Base-by-base conservation (phyloP, 2,888 invertebrate species). In the Drosophila peninsularis region DNA sequence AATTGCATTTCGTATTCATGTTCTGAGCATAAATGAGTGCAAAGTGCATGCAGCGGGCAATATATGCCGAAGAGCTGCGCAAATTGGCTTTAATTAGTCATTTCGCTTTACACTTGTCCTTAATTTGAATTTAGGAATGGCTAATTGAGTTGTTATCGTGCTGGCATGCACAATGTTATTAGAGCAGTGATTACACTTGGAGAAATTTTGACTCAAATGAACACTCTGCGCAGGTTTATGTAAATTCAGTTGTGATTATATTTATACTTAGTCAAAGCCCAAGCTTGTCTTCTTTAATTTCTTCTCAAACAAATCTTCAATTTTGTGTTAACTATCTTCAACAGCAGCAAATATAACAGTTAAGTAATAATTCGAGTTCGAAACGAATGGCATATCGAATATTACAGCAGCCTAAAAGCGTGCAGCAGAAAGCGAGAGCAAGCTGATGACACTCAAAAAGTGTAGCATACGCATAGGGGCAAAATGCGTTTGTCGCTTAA, bases 81-180 rank as follows among this genome's bases (percentile, higher is more conserved):
- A 85, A 85, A 89, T 88, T 89, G 86, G 39, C 57, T 73, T 89
- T 68, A 86, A 86, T 89, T 80, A 55, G 55, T 45, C 36, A 58
- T 49, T 52, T 49, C 41, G 39, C 17, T 39, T 42, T 54, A 19
- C 24, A 37, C 11, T 61, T 30, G 64, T 76, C 45, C 58, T 62
- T 65, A 62, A 65, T 71, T 65, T 44, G 4, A 34, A 27, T 47
- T 50, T 45, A 41, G 55, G 19, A 6, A 34, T 34, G 21, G 17
- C 50, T 64, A 36, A 72, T 73, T 56, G 32, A 39, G 50, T 44
- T 39, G 5, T 21, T 62, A 17, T 34, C 11, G 32, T 47, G 49
- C 9, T 47, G 17, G 30, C 2, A 7, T 47, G 6, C 17, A 11
- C 10, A 17, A 11, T 47, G 9, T 30, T 7, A 17, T 13, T 5